These are phyloP conservation scores for Proisotoma minuta DNA, from an alignment of 2,888 invertebrate genomes.

Conservation along the genomic window DNA sequence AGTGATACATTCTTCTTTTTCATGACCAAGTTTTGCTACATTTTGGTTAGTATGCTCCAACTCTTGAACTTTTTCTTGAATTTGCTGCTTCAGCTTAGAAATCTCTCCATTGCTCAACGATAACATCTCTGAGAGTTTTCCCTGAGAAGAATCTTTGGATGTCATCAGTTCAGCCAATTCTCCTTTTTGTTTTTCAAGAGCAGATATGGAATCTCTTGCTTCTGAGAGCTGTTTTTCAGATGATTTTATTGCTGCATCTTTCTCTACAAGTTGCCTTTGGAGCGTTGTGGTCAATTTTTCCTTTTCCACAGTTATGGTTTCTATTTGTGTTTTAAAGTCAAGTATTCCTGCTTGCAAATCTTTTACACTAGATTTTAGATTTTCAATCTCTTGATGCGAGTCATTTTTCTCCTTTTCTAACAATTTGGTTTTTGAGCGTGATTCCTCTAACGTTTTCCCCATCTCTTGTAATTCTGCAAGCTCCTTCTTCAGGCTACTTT, in stretches of 20 bases:
- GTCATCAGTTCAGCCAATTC: constrained; percentile 44
- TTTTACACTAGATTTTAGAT: constrained; percentile 50
- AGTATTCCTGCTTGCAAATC: neutral
- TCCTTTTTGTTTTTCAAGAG: constrained; percentile 51
- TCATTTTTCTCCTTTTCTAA: constrained; percentile 17
- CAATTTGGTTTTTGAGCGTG: neutral
- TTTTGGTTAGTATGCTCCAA: constrained; percentile 35
- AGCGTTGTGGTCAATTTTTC: neutral
- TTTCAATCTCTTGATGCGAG: constrained; percentile 37
- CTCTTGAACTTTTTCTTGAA: constrained; percentile 51
- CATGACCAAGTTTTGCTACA: constrained; percentile 30
- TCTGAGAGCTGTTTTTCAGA: neutral
- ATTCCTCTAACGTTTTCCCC: neutral
- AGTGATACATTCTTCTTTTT: constrained; percentile 29
- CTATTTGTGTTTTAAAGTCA: neutral
- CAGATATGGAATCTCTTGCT: constrained; percentile 35
- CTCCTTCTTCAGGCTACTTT: no score
- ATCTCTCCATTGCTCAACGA: constrained; percentile 52
- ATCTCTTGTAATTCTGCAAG: neutral
- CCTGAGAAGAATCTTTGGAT: constrained; percentile 39
- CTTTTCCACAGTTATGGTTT: neutral
- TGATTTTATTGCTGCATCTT: neutral
- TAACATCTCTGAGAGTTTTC: constrained; percentile 52
- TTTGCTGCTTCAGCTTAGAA: neutral
- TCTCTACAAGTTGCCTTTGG: constrained; percentile 39